Conservation (phyloP, 1,140 invertebrate species). For the Drosophila sturtevanti region DNA sequence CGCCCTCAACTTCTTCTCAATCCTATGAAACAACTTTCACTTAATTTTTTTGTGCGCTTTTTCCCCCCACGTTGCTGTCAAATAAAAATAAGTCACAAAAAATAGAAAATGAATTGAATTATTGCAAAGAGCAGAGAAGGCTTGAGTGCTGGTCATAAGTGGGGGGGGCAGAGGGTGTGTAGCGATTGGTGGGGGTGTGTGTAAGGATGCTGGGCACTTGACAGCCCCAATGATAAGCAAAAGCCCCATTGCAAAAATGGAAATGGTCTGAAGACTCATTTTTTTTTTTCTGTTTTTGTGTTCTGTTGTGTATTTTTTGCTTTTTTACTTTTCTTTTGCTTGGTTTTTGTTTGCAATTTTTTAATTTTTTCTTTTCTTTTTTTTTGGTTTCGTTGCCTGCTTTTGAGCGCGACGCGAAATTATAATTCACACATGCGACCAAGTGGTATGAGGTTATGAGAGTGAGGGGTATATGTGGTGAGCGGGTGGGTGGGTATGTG, state of each 20-base stretch:
- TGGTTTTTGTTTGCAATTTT: not conserved
- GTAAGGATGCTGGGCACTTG: constrained; percentile 62
- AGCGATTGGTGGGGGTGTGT: not conserved
- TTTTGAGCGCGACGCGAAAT: constrained; percentile 78
- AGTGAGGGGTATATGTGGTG: constrained; percentile 11
- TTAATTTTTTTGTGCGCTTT: constrained; percentile 42
- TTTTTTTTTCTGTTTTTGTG: constrained; percentile 50
- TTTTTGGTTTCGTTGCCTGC: constrained; percentile 59
- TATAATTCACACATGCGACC: constrained; percentile 80
- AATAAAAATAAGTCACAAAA: constrained; percentile 74
- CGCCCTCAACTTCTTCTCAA: not conserved
- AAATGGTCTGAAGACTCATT: constrained; percentile 44
- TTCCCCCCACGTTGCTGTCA: constrained; percentile 50
- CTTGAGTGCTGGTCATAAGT: not conserved
- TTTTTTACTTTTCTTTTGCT: constrained; percentile 53
- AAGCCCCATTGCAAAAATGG: constrained; percentile 59
- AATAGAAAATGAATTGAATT: constrained; percentile 81
- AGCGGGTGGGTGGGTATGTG: not conserved
- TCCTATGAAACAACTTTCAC: constrained; percentile 45
- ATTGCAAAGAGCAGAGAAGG: constrained; percentile 71
- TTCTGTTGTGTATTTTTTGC: constrained; percentile 54
- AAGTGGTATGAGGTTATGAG: constrained; percentile 12
- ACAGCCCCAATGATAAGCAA: constrained; percentile 76
- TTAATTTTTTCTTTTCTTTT: not conserved
- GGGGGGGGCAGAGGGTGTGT: too few species aligned